Percentiles rank a stretch among this genome's conserved stretches.
Conservation (phyloP, 2,888 invertebrate species). For the Nudaria mundana region DNA sequence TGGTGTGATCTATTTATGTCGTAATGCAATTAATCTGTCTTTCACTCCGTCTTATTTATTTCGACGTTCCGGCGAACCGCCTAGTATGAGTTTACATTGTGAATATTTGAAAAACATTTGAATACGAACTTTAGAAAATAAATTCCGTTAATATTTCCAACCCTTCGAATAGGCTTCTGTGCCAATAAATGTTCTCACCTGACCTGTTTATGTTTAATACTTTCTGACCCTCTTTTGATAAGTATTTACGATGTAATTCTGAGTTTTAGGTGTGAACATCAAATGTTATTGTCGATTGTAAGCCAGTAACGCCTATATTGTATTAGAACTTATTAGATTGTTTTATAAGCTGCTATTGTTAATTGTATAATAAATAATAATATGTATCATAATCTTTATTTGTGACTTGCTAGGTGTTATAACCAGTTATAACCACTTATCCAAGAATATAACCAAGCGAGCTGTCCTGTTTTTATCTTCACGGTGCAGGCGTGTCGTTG, state of each 20-base stretch:
- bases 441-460: slow-evolving; percentile 18
- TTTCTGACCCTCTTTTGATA: neutral
- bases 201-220: slow-evolving; percentile 29
- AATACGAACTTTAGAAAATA: slow-evolving; percentile 10
- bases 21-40: no score
- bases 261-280: no score
- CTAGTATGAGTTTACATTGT: neutral
- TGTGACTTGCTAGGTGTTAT: neutral
- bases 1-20: no score
- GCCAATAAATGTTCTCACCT: slow-evolving; percentile 24
- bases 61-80: no score
- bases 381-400: neutral
- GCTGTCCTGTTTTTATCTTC: slow-evolving; percentile 48
- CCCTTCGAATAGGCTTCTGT: no score
- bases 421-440: neutral
- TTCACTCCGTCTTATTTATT: no score
- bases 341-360: no score
- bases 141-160: slow-evolving; percentile 19
- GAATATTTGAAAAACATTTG: slow-evolving; percentile 26
- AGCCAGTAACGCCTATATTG: no score
- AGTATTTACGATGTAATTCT: no score
- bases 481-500: slow-evolving; percentile 38
- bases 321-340: no score
- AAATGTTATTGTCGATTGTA: no score
- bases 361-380: no score